These are phyloP conservation scores for Nomada goodeniana DNA, from an alignment of 2,888 invertebrate species.

Conservation along the genomic window DNA sequence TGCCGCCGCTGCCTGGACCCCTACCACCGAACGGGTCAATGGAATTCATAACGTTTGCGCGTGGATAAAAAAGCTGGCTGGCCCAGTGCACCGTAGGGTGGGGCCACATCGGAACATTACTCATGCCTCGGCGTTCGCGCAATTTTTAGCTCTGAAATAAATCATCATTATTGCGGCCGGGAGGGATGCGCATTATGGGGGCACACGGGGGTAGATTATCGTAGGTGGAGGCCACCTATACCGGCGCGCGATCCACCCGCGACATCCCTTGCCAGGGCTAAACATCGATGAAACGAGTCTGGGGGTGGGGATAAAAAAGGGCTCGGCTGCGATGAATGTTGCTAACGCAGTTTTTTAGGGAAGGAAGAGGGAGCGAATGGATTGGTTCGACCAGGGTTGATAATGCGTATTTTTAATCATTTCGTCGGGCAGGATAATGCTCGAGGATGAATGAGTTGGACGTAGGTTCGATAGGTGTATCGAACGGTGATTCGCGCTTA, in stretches of 20 bases:
- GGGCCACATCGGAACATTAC: conserved; percentile 85
- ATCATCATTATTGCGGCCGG: conserved; percentile 87
- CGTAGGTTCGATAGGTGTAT: background rate
- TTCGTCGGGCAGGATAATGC: background rate
- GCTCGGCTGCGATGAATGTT: conserved; percentile 19
- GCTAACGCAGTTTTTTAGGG: background rate
- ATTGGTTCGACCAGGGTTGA: background rate
- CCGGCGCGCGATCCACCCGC: conserved; percentile 1
- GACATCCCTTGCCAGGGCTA: conserved; percentile 33
- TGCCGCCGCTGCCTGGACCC: conserved; percentile 57
- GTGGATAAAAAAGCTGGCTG: conserved; percentile 79
- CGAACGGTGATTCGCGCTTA: background rate
- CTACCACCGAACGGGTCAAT: conserved; percentile 79
- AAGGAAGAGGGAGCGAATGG: no score
- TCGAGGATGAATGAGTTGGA: background rate
- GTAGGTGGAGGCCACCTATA: conserved; percentile 70
- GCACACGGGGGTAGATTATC: conserved; percentile 80
- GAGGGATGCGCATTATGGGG: conserved; percentile 82
- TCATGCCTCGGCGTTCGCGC: conserved; percentile 86
- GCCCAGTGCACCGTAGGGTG: conserved; percentile 68
- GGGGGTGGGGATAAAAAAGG: conserved; percentile 19
- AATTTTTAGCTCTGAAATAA: conserved; percentile 87
- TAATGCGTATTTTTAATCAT: background rate
- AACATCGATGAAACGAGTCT: conserved; percentile 53
- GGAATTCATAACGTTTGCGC: conserved; percentile 81